Conservation (phyloP, 2,113 vertebrate species). For the Hassar affinis region DNA sequence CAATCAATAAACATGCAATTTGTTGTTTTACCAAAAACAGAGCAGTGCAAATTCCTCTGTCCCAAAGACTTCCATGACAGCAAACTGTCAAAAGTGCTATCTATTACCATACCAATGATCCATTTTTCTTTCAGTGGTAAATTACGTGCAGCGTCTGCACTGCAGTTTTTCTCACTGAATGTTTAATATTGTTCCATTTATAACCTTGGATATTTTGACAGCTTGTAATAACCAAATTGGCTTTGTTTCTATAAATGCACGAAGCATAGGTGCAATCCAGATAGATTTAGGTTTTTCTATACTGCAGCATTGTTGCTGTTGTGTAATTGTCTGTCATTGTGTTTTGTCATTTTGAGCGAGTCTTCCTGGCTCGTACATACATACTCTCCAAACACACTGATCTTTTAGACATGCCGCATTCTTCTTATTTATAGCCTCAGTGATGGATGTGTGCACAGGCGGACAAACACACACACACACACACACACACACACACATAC, state of each 20-base stretch:
- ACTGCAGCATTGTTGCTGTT: not conserved
- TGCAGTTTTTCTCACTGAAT: not conserved
- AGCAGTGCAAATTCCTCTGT: not conserved
- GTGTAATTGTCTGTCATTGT: not conserved
- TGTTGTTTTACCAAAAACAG: not conserved
- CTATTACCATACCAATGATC: too few relatives aligned
- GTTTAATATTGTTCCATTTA: not conserved
- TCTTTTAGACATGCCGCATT: slow-evolving; percentile 23
- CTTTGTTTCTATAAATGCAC: not conserved
- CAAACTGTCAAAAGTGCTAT: not conserved
- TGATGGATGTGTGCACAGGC: slow-evolving; percentile 8
- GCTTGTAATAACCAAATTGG: not conserved
- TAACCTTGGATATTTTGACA: not conserved
- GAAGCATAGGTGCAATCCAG: not conserved
- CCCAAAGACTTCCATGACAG: not conserved
- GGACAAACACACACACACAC: slow-evolving; percentile 15
- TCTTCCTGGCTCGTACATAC: slow-evolving; percentile 2
- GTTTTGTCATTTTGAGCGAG: slow-evolving; percentile 18
- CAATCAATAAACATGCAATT: not conserved
- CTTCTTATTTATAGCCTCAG: slow-evolving; percentile 25
- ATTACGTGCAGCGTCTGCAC: too few relatives aligned
- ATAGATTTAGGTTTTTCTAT: not conserved
- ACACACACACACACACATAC: slow-evolving; percentile 15
- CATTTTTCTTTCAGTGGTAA: not conserved
- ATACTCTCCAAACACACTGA: slow-evolving; percentile 3